phyloP scores from a whole-genome alignment of 2,113 vertebrate species.

The Apistogramma diplotaenia region DNA sequence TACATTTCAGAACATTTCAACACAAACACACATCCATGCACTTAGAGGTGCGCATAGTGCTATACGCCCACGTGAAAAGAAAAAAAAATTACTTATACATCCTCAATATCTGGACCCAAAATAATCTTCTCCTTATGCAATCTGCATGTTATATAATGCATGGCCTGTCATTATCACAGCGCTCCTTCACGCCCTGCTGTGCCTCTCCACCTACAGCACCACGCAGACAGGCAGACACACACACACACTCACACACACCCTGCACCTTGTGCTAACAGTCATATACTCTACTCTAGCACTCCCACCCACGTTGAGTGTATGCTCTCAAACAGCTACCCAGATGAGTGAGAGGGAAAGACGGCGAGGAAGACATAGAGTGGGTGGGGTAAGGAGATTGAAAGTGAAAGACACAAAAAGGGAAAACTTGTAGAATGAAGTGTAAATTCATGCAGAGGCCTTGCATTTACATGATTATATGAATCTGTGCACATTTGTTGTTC shows the following conservation, averaged over 20 bases:
- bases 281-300: slow-evolving; percentile 70
- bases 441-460: slow-evolving; percentile 23
- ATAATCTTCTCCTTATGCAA: slow-evolving; percentile 75
- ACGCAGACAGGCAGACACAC: slow-evolving; percentile 42
- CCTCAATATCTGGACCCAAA: slow-evolving; percentile 71
- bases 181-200: slow-evolving; percentile 73
- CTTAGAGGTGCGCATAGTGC: slow-evolving; percentile 24
- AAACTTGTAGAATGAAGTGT: slow-evolving; percentile 37
- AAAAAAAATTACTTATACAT: slow-evolving; percentile 61
- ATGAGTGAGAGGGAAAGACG: slow-evolving; percentile 66
- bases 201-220: slow-evolving; percentile 70
- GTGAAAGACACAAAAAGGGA: slow-evolving; percentile 53
- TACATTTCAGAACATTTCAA: slow-evolving; percentile 51
- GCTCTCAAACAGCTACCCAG: slow-evolving; percentile 63
- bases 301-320: slow-evolving; percentile 65
- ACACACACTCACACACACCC: slow-evolving; percentile 51
- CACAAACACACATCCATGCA: slow-evolving; percentile 34
- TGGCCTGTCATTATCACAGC: slow-evolving; percentile 75
- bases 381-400: slow-evolving; percentile 49
- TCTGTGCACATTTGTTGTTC: neutral
- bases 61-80: slow-evolving; percentile 47
- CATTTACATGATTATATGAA: slow-evolving; percentile 36
- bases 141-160: slow-evolving; percentile 75
- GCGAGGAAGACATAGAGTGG: slow-evolving; percentile 45
- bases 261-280: slow-evolving; percentile 69